A percentile compares a stretch with the other conserved stretches of the same genome.
phyloP scores from a whole-genome alignment of 2,888 invertebrate genomes.

The Sinelater perroti region DNA sequence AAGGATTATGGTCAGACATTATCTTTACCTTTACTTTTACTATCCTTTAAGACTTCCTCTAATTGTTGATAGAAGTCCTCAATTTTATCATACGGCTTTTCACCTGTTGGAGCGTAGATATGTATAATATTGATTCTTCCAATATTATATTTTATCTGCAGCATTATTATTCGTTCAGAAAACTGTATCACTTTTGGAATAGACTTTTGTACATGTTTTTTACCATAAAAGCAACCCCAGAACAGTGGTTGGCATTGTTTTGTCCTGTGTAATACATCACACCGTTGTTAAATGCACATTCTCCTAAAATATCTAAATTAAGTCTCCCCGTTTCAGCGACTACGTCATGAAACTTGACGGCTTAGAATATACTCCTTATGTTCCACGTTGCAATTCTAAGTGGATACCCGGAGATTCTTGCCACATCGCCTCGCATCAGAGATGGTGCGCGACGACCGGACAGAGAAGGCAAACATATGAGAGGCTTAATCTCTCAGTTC shows the following conservation, averaged over 20 bases:
- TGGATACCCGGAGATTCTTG: too few relatives aligned
- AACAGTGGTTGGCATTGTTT: background rate
- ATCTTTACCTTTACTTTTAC: background rate
- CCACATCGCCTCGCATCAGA: too few relatives aligned
- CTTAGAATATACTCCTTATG: background rate
- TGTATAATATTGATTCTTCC: background rate
- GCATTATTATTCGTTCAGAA: conserved; percentile 3
- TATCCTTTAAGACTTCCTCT: background rate
- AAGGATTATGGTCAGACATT: too few relatives aligned
- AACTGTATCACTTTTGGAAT: background rate
- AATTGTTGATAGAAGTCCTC: conserved; percentile 1
- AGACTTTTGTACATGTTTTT: background rate
- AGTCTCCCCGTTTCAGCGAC: conserved; percentile 1
- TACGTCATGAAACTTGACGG: background rate
- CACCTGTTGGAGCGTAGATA: background rate
- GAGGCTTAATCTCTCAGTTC: too few relatives aligned
- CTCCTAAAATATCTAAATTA: background rate
- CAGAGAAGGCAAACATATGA: too few relatives aligned
- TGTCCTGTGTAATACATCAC: background rate
- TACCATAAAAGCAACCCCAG: background rate
- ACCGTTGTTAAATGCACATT: background rate
- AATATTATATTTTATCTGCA: background rate
- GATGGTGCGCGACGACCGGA: too few relatives aligned
- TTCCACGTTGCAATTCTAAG: too few relatives aligned
- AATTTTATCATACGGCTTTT: background rate